These are phyloP conservation scores for Sciurus carolinensis DNA, from an alignment of 2,797 vertebrate genomes.

Conservation along the genomic window DNA sequence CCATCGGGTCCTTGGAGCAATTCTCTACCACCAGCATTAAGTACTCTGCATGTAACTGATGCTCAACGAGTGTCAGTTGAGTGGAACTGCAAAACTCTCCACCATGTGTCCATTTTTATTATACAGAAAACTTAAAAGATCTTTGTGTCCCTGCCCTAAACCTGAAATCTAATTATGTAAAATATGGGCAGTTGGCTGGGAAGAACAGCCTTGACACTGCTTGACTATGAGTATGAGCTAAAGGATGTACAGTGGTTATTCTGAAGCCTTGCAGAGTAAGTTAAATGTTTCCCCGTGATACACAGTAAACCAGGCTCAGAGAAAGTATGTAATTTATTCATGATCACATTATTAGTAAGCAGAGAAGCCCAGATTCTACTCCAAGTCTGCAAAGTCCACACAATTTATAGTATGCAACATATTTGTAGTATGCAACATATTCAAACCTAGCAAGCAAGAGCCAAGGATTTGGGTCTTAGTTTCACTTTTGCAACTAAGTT, in stretches of 20 bases:
- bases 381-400: background rate
- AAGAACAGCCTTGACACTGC: background rate
- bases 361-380: background rate
- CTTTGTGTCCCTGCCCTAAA: background rate
- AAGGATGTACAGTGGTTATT: slow-evolving; percentile 24
- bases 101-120: background rate
- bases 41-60: slow-evolving; percentile 6
- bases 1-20: background rate
- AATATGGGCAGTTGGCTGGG: background rate
- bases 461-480: background rate
- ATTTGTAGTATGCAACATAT: no score
- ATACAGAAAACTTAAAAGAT: background rate
- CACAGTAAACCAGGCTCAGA: slow-evolving; percentile 1
- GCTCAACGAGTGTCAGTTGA: background rate
- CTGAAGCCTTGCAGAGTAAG: background rate
- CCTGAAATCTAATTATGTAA: slow-evolving; percentile 33
- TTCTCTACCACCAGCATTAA: background rate
- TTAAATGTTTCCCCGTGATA: slow-evolving; percentile 20
- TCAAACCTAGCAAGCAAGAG: background rate
- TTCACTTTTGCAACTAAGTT: background rate
- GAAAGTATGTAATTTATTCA: slow-evolving; percentile 21
- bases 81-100: slow-evolving; percentile 5
- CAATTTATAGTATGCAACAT: background rate
- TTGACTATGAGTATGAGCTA: background rate
- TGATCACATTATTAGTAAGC: background rate